Conservation (phyloP, 2,797 vertebrate species). For the Siniperca undulata region DNA sequence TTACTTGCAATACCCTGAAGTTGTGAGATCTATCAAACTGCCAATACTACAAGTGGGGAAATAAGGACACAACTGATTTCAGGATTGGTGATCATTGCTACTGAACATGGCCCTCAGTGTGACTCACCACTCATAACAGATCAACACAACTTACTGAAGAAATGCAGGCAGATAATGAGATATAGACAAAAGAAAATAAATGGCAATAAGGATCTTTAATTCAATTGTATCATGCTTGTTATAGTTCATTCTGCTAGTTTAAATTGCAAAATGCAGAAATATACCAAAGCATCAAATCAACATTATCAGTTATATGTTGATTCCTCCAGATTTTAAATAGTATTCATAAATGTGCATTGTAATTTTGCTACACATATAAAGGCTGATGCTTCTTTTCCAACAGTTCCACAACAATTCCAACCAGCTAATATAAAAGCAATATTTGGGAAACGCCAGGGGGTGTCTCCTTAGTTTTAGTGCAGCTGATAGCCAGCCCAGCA, state of each 20-base stretch:
- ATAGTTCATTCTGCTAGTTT: slow-evolving; percentile 3
- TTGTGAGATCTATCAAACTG: slow-evolving; percentile 78
- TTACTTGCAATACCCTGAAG: slow-evolving; percentile 70
- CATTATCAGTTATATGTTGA: neutral
- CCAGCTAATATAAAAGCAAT: slow-evolving; percentile 56
- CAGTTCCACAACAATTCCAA: slow-evolving; percentile 7
- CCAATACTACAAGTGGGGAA: slow-evolving; percentile 79
- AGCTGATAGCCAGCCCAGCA: slow-evolving; percentile 70
- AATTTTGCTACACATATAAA: slow-evolving; percentile 3
- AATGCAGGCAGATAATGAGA: slow-evolving; percentile 54
- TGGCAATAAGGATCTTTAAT: slow-evolving; percentile 2
- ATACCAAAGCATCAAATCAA: neutral
- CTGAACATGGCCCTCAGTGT: slow-evolving; percentile 66
- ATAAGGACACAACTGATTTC: slow-evolving; percentile 79
- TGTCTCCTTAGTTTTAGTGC: slow-evolving; percentile 68
- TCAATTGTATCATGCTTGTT: neutral
- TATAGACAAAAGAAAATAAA: slow-evolving; percentile 43
- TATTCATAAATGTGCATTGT: neutral
- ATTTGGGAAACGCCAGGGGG: slow-evolving; percentile 50
- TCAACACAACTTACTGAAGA: slow-evolving; percentile 42
- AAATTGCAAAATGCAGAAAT: neutral
- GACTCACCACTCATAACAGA: slow-evolving; percentile 49
- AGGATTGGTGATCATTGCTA: slow-evolving; percentile 77
- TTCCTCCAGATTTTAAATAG: neutral
- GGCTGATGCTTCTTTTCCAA: neutral